These are phyloP conservation scores for Excalfactoria chinensis DNA, from an alignment of 2,113 vertebrate genomes.

Conservation along the genomic window DNA sequence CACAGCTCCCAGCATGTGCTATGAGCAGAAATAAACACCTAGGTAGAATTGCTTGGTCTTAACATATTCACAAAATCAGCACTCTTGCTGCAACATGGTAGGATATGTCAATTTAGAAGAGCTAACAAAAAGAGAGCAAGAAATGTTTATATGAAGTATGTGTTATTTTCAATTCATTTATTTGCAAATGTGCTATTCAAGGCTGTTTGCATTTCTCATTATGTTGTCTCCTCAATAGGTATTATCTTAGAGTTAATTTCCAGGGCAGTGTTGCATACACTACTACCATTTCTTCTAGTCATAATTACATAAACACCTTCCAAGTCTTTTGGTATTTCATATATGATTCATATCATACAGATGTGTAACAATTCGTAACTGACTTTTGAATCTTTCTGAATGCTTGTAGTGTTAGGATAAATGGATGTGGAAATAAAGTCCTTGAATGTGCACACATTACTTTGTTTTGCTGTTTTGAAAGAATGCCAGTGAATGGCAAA, in stretches of 20 bases:
- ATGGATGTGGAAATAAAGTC: background rate
- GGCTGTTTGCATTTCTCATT: background rate
- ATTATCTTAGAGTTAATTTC: background rate
- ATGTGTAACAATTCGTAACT: background rate
- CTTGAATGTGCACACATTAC: background rate
- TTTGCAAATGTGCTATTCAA: slow-evolving; percentile 7
- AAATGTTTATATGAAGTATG: background rate
- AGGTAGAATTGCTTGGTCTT: background rate
- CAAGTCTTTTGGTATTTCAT: background rate
- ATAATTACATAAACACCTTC: background rate
- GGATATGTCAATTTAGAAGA: background rate
- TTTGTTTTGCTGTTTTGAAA: background rate
- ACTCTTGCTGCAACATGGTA: background rate
- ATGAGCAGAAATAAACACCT: slow-evolving; percentile 14
- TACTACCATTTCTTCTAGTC: background rate
- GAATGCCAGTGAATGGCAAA: background rate
- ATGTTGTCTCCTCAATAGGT: background rate
- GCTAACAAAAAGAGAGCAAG: background rate
- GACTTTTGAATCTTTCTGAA: background rate
- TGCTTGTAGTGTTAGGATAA: background rate
- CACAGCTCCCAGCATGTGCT: background rate
- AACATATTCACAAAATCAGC: background rate
- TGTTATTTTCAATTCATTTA: slow-evolving; percentile 9
- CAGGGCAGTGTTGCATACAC: background rate
- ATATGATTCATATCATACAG: background rate